Evolutionary conservation across 1,140 invertebrate genomes (phyloP).

Genomic region (Pogonomyrmex californicus): DNA sequence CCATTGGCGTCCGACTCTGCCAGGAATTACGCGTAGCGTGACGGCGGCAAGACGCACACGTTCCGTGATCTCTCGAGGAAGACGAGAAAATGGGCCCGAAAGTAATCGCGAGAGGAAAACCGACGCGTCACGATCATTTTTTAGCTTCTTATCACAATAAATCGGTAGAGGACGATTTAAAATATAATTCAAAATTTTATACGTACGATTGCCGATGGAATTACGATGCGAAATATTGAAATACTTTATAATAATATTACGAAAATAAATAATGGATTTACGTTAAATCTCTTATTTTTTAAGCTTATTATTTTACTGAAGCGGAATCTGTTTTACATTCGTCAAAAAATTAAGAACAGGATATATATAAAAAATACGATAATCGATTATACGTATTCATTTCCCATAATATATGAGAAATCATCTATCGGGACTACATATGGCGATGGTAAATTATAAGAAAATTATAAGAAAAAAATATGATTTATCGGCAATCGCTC

Average conservation of each 20-base stretch:
- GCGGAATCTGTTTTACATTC: not conserved
- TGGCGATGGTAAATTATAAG: slow-evolving; percentile 33
- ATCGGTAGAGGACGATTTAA: not conserved
- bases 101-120: slow-evolving; percentile 35
- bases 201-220: not conserved
- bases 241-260: not conserved
- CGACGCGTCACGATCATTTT: not conserved
- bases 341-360: not conserved
- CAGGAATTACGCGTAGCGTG: slow-evolving; percentile 59
- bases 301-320: not conserved
- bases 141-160: no score
- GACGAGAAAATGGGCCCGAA: slow-evolving; percentile 40
- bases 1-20: slow-evolving; percentile 78
- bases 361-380: not conserved
- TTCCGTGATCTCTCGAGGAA: slow-evolving; percentile 29
- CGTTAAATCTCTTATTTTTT: not conserved
- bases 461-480: slow-evolving; percentile 35
- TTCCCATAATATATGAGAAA: not conserved
- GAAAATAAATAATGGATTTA: not conserved
- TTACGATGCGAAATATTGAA: not conserved
- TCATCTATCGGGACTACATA: not conserved
- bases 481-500: slow-evolving; percentile 54
- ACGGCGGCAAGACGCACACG: slow-evolving; percentile 46
- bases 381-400: not conserved
- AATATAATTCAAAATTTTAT: not conserved